Percentiles rank a stretch among this genome's conserved stretches.
These are phyloP conservation scores for Darevskia mixta DNA, from an alignment of 2,797 vertebrate species.

Conservation along the genomic window DNA sequence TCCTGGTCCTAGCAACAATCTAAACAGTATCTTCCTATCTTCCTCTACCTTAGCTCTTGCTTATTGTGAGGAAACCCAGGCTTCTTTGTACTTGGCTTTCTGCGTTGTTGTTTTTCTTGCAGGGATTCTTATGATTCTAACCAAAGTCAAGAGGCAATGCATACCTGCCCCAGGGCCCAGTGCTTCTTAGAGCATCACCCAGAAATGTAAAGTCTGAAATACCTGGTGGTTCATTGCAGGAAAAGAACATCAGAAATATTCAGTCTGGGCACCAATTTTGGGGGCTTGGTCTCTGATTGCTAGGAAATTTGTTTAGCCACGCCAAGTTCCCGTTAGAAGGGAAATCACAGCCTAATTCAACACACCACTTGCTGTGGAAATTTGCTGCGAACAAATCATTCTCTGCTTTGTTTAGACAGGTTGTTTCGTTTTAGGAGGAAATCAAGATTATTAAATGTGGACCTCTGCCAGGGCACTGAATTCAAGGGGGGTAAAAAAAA, in stretches of 20 bases:
- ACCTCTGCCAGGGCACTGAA: fast-evolving
- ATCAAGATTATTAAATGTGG: not conserved
- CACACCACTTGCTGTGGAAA: fast-evolving
- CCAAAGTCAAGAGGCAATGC: not conserved
- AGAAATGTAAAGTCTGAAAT: not conserved
- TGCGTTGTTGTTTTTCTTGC: not conserved
- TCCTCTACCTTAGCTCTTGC: not conserved
- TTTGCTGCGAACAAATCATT: not conserved
- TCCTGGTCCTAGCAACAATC: not conserved
- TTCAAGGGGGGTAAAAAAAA: not conserved
- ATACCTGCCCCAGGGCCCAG: not conserved
- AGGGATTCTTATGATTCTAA: constrained; percentile 7
- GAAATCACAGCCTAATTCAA: constrained; percentile 6
- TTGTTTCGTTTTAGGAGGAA: not conserved
- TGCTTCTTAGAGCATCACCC: not conserved
- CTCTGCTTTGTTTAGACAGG: not conserved
- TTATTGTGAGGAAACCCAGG: not conserved
- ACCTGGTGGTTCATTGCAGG: not conserved
- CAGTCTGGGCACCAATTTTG: constrained; percentile 1
- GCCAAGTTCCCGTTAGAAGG: constrained; percentile 16
- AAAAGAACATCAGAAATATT: not conserved
- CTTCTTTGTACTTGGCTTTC: not conserved
- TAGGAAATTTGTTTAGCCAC: constrained; percentile 42
- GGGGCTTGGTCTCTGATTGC: constrained; percentile 37
- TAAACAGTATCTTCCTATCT: not conserved